Conservation (phyloP, 2,888 invertebrate genomes). For the Nephrocerus scutellatus region DNA sequence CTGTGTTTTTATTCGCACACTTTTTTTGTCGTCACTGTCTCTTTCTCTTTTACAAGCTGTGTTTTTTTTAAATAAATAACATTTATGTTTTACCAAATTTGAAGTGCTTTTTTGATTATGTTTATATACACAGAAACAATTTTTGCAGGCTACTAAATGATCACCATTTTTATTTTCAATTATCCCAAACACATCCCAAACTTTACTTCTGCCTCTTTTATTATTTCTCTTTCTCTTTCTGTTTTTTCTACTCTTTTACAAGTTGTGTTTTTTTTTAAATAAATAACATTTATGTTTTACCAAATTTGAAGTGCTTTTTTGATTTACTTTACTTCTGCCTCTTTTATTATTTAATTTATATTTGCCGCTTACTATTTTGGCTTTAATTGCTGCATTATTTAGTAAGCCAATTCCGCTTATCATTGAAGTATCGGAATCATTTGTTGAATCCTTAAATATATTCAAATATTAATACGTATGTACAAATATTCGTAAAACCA, state of each 20-base stretch:
- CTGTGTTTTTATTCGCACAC: conserved; percentile 11
- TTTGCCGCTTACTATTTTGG: conserved; percentile 5
- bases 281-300: conserved; percentile 8
- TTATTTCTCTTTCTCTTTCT: conserved; percentile 1
- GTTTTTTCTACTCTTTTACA: background rate
- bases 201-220: conserved; percentile 3
- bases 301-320: conserved; percentile 1
- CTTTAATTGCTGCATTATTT: no score
- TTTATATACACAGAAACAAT: conserved; percentile 2
- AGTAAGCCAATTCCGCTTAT: no score
- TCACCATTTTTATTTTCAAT: conserved; percentile 1
- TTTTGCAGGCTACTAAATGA: no score
- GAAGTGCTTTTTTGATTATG: conserved; percentile 4
- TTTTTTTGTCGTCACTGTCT: no score
- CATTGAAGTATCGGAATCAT: no score
- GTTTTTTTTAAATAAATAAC: conserved; percentile 2
- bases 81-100: conserved; percentile 5
- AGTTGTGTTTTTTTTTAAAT: background rate
- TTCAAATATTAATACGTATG: no score
- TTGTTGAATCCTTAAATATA: no score
- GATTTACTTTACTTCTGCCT: conserved; percentile 4
- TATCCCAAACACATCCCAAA: conserved; percentile 1
- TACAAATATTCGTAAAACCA: no score
- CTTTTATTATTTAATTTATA: conserved; percentile 1
- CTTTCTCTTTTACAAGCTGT: conserved; percentile 7